Conservation (phyloP, 2,113 vertebrate genomes). For the Chaenocephalus aceratus region DNA sequence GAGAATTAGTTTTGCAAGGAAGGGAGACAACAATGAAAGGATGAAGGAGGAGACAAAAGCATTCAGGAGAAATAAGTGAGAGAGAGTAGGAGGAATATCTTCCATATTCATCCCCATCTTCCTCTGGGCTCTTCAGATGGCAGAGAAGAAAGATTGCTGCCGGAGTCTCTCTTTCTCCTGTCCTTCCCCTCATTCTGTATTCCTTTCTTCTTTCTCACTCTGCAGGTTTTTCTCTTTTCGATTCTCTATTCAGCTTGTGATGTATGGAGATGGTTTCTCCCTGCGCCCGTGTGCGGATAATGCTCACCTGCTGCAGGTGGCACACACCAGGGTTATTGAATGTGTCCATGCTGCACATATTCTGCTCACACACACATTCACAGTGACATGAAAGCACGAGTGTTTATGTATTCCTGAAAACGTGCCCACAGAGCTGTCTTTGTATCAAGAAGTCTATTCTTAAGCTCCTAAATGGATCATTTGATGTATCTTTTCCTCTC, state of each 20-base stretch:
- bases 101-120: constrained; percentile 69
- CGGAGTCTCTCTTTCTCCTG: constrained; percentile 57
- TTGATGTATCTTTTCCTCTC: background rate
- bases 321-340: constrained; percentile 39
- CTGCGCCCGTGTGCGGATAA: constrained; percentile 11
- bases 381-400: constrained; percentile 13
- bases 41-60: constrained; percentile 8
- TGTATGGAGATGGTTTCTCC: constrained; percentile 42
- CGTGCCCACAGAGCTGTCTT: background rate
- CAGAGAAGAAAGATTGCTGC: constrained; percentile 66
- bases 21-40: constrained; percentile 6
- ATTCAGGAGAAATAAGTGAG: constrained; percentile 10
- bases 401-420: constrained; percentile 4
- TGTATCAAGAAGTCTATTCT: background rate
- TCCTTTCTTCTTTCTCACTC: constrained; percentile 68
- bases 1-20: background rate
- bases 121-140: constrained; percentile 68
- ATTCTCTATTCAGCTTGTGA: constrained; percentile 53
- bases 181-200: constrained; percentile 64
- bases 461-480: background rate
- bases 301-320: constrained; percentile 57
- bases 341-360: constrained; percentile 44
- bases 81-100: constrained; percentile 57
- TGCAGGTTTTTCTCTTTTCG: constrained; percentile 30
- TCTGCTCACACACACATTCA: constrained; percentile 23